Conservation (phyloP, 1,140 invertebrate genomes). For the Armadillidium nasatum region DNA sequence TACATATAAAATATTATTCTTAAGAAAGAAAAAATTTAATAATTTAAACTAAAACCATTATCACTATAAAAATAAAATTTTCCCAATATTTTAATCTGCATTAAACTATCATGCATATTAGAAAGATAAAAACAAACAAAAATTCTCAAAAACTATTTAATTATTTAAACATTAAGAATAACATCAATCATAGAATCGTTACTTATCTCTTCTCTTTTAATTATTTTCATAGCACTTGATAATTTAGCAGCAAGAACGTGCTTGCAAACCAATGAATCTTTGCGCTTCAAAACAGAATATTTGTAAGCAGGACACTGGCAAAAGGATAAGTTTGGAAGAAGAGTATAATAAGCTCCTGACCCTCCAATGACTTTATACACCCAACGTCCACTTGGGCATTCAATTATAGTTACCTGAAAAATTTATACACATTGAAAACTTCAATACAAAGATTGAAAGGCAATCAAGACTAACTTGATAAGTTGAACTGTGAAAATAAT, state of each 20-base stretch:
- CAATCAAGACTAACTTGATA: too few relatives aligned
- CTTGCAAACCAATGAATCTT: slow-evolving; percentile 38
- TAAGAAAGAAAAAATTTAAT: too few relatives aligned
- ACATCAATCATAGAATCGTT: not conserved
- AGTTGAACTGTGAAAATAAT: too few relatives aligned
- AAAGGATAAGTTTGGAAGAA: slow-evolving; percentile 32
- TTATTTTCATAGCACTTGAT: slow-evolving; percentile 27
- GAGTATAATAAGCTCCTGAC: slow-evolving; percentile 34
- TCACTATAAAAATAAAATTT: too few relatives aligned
- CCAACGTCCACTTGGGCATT: slow-evolving; percentile 34
- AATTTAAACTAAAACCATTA: too few relatives aligned
- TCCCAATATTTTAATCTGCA: too few relatives aligned
- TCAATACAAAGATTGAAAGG: too few relatives aligned
- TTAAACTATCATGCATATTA: too few relatives aligned
- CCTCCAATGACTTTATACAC: slow-evolving; percentile 38
- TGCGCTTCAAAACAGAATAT: slow-evolving; percentile 33
- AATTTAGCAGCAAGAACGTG: slow-evolving; percentile 39
- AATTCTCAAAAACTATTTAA: too few relatives aligned
- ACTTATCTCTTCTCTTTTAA: not conserved
- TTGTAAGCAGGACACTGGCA: slow-evolving; percentile 42
- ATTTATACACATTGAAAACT: too few relatives aligned
- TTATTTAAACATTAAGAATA: not conserved
- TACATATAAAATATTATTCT: too few relatives aligned
- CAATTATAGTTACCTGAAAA: slow-evolving; percentile 32
- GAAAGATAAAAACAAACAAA: too few relatives aligned